Evolutionary conservation across 2,113 vertebrate genomes (phyloP).

Genomic region (Podilymbus podiceps): DNA sequence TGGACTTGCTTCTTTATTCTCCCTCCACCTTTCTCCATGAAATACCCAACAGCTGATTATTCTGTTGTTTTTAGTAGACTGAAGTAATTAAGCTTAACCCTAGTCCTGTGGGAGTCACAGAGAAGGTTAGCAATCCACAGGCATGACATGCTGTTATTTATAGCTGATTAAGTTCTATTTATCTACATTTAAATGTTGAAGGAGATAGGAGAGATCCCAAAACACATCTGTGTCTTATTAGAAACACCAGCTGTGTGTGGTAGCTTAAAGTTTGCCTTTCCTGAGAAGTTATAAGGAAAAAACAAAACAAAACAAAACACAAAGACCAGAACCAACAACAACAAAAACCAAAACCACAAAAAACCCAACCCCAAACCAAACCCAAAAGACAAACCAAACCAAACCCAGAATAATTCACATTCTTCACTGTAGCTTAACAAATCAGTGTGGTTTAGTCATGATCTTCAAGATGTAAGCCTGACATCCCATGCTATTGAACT

Average conservation of each 20-base stretch:
- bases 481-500: neutral
- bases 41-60: conserved; percentile 45
- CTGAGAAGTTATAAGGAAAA: conserved; percentile 2
- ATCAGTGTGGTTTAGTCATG: neutral
- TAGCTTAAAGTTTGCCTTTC: conserved; percentile 41
- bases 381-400: too few species aligned
- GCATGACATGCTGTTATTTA: conserved; percentile 70
- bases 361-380: too few species aligned
- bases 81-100: conserved; percentile 73
- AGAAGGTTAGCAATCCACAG: conserved; percentile 71
- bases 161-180: conserved; percentile 75
- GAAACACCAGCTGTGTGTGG: conserved; percentile 68
- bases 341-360: too few species aligned
- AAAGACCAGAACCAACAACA: too few species aligned
- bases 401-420: neutral
- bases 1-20: neutral
- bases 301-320: neutral
- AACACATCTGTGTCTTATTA: conserved; percentile 73
- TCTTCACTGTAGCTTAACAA: conserved; percentile 24
- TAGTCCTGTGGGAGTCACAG: conserved; percentile 59
- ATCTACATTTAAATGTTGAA: conserved; percentile 72
- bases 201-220: conserved; percentile 69
- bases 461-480: neutral
- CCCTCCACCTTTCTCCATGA: neutral
- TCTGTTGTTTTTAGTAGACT: conserved; percentile 63